These are phyloP conservation scores for Phyllotreta striolata DNA, from an alignment of 2,888 invertebrate species.

Conservation along the genomic window DNA sequence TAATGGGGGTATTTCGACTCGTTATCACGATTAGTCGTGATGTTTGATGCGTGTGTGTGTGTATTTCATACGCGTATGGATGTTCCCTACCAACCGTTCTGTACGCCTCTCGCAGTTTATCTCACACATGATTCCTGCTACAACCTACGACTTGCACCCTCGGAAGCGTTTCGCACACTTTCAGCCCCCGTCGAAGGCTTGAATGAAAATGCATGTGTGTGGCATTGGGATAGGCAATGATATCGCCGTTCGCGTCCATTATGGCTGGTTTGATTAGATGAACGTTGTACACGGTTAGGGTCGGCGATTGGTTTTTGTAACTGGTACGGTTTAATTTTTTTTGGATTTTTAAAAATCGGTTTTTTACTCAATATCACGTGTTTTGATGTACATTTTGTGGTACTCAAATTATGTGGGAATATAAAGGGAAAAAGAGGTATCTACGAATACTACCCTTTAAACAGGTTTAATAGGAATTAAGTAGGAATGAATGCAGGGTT, in stretches of 20 bases:
- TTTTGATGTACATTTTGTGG: no score
- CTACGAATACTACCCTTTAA: no score
- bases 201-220: slow-evolving; percentile 43
- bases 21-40: neutral
- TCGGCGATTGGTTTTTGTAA: slow-evolving; percentile 3
- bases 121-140: slow-evolving; percentile 32
- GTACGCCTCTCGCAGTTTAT: slow-evolving; percentile 8
- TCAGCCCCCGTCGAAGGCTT: slow-evolving; percentile 36
- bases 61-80: no score
- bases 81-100: slow-evolving; percentile 1
- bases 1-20: no score
- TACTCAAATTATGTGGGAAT: no score
- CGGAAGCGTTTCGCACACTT: slow-evolving; percentile 40
- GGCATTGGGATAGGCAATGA: slow-evolving; percentile 41
- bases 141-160: slow-evolving; percentile 25
- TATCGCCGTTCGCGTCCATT: slow-evolving; percentile 34
- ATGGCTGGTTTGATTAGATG: slow-evolving; percentile 33
- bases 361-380: no score
- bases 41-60: no score
- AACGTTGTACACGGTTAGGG: slow-evolving; percentile 31
- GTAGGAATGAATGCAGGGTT: no score
- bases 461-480: no score
- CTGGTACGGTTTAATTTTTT: slow-evolving; percentile 11
- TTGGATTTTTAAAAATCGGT: no score
- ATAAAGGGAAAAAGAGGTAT: no score